phyloP scores from a whole-genome alignment of 2,797 vertebrate genomes.

The Gobionotothen gibberifrons region DNA sequence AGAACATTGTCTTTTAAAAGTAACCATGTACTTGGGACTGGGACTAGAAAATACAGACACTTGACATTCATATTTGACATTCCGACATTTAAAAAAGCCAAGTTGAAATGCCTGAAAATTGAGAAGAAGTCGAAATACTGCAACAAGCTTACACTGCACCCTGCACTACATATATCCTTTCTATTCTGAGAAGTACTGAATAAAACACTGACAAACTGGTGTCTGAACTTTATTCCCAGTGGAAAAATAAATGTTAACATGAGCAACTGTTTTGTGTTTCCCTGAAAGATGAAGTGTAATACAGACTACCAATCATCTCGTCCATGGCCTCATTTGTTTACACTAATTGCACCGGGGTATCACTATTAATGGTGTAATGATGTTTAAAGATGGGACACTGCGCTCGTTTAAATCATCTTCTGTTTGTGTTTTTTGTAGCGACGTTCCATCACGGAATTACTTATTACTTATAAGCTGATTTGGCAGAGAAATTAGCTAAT shows the following conservation, averaged over 20 bases:
- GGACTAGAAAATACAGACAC: neutral
- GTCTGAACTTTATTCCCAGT: constrained; percentile 31
- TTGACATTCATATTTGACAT: neutral
- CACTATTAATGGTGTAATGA: constrained; percentile 59
- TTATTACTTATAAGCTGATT: constrained; percentile 38
- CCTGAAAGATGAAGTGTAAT: constrained; percentile 46
- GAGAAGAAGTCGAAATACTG: neutral
- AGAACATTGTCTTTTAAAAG: too few species aligned
- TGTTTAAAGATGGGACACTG: constrained; percentile 51
- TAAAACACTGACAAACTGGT: constrained; percentile 3
- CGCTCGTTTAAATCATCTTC: constrained; percentile 58
- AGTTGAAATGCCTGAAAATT: neutral
- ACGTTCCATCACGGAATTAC: constrained; percentile 30
- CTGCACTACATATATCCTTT: neutral
- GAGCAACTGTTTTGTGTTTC: constrained; percentile 40
- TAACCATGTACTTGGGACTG: too few species aligned
- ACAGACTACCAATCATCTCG: constrained; percentile 43
- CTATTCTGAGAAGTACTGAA: neutral
- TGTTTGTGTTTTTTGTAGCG: constrained; percentile 38
- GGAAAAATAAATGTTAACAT: constrained; percentile 41
- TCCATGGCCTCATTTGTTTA: constrained; percentile 62
- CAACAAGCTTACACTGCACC: neutral
- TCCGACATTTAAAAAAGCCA: neutral
- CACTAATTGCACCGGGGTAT: constrained; percentile 55
- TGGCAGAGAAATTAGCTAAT: constrained; percentile 8